Percentiles rank a stretch among this genome's conserved stretches.
These are phyloP conservation scores for Engystomops pustulosus DNA, from an alignment of 2,113 vertebrate genomes.

Conservation along the genomic window DNA sequence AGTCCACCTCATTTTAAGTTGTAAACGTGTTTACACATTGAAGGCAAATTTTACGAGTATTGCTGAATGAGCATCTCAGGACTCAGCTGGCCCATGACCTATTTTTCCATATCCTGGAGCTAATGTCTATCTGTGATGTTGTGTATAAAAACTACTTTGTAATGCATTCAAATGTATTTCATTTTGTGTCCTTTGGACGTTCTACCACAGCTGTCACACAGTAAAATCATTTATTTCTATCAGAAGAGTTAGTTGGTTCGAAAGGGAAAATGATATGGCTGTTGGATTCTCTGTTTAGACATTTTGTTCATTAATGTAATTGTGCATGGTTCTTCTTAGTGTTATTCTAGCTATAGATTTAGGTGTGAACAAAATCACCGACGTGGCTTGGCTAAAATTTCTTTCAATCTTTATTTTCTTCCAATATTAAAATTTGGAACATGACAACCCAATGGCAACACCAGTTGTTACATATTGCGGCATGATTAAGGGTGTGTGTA, in stretches of 20 bases:
- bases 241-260: not conserved
- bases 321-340: not conserved
- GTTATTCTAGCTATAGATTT: too few relatives aligned
- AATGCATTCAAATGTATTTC: not conserved
- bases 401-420: too few relatives aligned
- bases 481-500: too few relatives aligned
- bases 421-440: too few relatives aligned
- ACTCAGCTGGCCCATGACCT: conserved; percentile 12
- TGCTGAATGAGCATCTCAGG: conserved; percentile 19
- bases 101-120: not conserved
- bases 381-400: too few relatives aligned
- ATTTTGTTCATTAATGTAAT: not conserved
- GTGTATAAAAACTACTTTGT: conserved; percentile 9
- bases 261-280: not conserved
- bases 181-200: not conserved
- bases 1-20: not conserved
- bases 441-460: too few relatives aligned
- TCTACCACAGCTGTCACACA: not conserved
- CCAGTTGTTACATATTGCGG: too few relatives aligned
- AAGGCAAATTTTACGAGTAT: not conserved
- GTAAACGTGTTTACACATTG: not conserved
- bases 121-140: not conserved
- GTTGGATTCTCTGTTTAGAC: not conserved
- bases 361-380: too few relatives aligned
- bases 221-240: not conserved